Percentiles rank a stretch among this genome's conserved stretches.
These are phyloP conservation scores for Etheostoma spectabile DNA, from an alignment of 2,113 vertebrate species.

Conservation along the genomic window DNA sequence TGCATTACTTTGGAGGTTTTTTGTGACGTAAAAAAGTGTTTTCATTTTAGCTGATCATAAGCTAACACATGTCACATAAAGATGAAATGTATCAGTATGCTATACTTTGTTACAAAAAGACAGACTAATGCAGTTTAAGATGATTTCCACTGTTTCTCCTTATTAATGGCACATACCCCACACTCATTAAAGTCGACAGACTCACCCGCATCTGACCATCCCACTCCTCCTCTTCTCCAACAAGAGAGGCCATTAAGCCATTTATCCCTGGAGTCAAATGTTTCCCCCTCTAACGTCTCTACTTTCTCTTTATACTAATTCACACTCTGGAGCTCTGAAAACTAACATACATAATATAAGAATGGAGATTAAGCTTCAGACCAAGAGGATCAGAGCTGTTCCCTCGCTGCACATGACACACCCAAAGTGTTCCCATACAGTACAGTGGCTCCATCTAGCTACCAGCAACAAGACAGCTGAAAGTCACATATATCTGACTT, in stretches of 20 bases:
- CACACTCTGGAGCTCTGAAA: neutral
- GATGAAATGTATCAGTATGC: neutral
- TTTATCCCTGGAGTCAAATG: slow-evolving; percentile 1
- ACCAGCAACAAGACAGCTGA: slow-evolving; percentile 10
- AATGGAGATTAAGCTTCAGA: neutral
- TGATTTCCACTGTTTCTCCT: neutral
- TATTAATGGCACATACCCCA: neutral
- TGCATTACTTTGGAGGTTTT: neutral
- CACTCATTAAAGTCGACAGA: slow-evolving; percentile 16
- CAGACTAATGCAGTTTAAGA: neutral
- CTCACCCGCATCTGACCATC: slow-evolving; percentile 72
- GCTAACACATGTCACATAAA: neutral
- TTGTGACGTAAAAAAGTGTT: neutral
- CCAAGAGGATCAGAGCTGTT: neutral
- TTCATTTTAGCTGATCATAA: neutral
- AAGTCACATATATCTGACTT: slow-evolving; percentile 3
- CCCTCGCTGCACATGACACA: slow-evolving; percentile 58
- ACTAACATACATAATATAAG: neutral
- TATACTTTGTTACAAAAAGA: neutral
- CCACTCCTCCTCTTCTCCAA: slow-evolving; percentile 62
- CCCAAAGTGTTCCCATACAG: slow-evolving; percentile 34
- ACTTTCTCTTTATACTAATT: neutral
- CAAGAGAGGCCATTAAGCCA: slow-evolving; percentile 61
- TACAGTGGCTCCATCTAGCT: slow-evolving; percentile 56
- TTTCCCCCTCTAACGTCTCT: neutral